Evolutionary conservation across 2,113 vertebrate genomes (phyloP).

Genomic region (Cyanistes caeruleus): DNA sequence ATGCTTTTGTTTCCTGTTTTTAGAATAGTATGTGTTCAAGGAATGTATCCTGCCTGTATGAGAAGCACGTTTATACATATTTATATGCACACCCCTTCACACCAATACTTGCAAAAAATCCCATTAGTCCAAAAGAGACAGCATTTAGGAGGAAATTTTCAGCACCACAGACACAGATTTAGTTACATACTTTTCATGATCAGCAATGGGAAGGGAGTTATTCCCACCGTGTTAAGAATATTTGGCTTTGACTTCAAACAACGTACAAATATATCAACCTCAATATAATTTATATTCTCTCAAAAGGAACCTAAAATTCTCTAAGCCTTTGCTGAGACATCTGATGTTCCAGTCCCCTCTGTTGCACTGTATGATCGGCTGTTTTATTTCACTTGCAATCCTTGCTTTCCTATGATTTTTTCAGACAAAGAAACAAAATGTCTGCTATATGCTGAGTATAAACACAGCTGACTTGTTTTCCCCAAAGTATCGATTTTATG

Average conservation of each 20-base stretch:
- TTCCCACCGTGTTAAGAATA: constrained; percentile 13
- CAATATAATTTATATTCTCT: constrained; percentile 50
- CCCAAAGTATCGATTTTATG: constrained; percentile 56
- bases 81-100: constrained; percentile 5
- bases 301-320: constrained; percentile 56
- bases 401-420: constrained; percentile 43
- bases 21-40: not conserved
- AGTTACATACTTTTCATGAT: not conserved
- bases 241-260: constrained; percentile 50
- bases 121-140: constrained; percentile 7
- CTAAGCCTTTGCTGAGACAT: constrained; percentile 42
- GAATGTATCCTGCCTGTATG: not conserved
- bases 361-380: not conserved
- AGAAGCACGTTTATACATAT: not conserved
- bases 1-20: not conserved
- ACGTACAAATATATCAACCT: constrained; percentile 10
- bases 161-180: constrained; percentile 15
- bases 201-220: not conserved
- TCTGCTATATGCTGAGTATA: constrained; percentile 45
- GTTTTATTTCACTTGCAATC: constrained; percentile 10
- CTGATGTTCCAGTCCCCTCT: constrained; percentile 39
- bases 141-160: constrained; percentile 28
- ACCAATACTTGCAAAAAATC: constrained; percentile 4
- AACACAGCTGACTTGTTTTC: constrained; percentile 53
- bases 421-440: constrained; percentile 66